Conservation (phyloP, 2,113 vertebrate species). For the Panurus biarmicus region DNA sequence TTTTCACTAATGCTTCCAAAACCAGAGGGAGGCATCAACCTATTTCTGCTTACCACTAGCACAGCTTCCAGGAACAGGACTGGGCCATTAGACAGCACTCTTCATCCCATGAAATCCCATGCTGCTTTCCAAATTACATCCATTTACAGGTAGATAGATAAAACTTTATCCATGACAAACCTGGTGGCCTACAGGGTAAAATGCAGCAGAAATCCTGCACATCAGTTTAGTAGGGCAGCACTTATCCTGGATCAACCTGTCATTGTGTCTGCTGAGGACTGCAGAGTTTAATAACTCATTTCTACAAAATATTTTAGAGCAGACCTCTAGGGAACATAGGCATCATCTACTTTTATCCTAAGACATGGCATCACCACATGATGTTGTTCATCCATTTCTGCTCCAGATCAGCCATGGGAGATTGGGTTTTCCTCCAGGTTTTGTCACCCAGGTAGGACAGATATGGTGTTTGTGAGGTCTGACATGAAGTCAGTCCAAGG, state of each 20-base stretch:
- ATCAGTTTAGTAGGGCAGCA: not conserved
- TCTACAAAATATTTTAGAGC: not conserved
- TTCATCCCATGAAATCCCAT: not conserved
- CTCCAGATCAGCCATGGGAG: not conserved
- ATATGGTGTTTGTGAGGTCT: not conserved
- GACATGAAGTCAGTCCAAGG: not conserved
- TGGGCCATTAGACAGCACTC: not conserved
- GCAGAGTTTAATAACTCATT: not conserved
- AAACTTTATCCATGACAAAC: not conserved
- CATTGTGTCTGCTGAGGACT: too few relatives aligned
- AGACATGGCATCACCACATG: accelerated
- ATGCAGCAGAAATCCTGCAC: not conserved
- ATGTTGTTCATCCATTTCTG: not conserved
- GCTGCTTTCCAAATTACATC: not conserved
- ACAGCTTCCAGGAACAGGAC: not conserved
- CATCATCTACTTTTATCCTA: not conserved
- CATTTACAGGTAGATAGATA: not conserved
- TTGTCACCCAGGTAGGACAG: not conserved
- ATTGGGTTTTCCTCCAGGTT: not conserved
- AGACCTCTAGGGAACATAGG: not conserved
- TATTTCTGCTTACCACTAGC: not conserved
- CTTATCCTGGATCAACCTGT: not conserved
- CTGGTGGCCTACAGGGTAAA: not conserved
- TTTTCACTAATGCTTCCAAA: not conserved
- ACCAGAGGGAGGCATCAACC: not conserved